Evolutionary conservation across 2,888 invertebrate genomes (phyloP).

Genomic region (Clepsis dumicolana): DNA sequence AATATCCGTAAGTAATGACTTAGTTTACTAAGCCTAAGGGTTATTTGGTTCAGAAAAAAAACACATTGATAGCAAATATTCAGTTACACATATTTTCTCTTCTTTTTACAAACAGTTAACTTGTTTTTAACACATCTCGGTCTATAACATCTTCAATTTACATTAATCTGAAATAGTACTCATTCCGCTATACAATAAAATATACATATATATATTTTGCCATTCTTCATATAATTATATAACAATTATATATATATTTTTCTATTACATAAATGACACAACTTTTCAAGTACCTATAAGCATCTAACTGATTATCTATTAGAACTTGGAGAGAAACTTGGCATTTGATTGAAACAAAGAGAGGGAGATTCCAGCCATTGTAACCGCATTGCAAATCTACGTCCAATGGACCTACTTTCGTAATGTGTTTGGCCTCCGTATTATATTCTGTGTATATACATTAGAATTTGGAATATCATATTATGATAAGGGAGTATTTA

Average conservation of each 20-base stretch:
- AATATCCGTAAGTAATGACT: not conserved
- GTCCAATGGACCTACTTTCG: not conserved
- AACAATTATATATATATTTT: slow-evolving; percentile 76
- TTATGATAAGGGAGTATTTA: not conserved
- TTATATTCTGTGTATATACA: too few species aligned
- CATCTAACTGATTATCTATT: slow-evolving; percentile 63
- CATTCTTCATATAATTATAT: slow-evolving; percentile 81
- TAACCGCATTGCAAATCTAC: not conserved
- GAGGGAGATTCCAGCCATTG: not conserved
- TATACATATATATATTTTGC: slow-evolving; percentile 79
- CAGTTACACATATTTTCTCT: slow-evolving; percentile 85
- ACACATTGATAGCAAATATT: slow-evolving; percentile 80
- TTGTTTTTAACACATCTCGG: slow-evolving; percentile 82
- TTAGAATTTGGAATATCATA: not conserved
- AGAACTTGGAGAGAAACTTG: slow-evolving; percentile 55
- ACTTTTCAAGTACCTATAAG: slow-evolving; percentile 68
- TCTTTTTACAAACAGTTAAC: slow-evolving; percentile 86
- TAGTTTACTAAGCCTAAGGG: not conserved
- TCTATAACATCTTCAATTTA: slow-evolving; percentile 84
- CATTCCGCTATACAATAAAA: slow-evolving; percentile 85
- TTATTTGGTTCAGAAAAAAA: slow-evolving; percentile 62
- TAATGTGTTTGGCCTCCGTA: not conserved
- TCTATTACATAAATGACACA: slow-evolving; percentile 82
- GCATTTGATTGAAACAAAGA: not conserved
- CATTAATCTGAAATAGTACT: slow-evolving; percentile 83